A percentile compares a stretch with the other conserved stretches of the same genome.
phyloP scores from a whole-genome alignment of 2,888 invertebrate species.

The Heliconius aoede region DNA sequence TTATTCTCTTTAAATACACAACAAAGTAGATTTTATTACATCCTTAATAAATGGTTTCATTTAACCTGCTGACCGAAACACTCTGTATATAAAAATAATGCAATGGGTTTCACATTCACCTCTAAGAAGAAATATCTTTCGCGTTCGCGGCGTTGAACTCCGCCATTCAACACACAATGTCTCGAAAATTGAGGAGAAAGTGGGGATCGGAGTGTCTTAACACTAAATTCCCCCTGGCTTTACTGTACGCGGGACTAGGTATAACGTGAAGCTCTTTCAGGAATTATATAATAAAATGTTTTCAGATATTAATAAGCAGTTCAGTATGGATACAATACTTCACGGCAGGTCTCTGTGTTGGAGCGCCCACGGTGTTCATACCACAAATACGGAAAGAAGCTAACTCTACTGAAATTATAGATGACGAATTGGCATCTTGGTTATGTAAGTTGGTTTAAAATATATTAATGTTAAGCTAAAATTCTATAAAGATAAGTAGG shows the following conservation, averaged over 20 bases:
- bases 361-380: constrained; percentile 52
- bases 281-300: constrained; percentile 13
- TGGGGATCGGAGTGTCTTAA: not conserved
- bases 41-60: too few relatives aligned
- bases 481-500: too few relatives aligned
- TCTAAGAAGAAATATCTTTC: too few relatives aligned
- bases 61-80: too few relatives aligned
- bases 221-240: not conserved
- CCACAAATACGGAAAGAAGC: constrained; percentile 51
- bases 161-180: too few relatives aligned
- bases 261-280: too few relatives aligned
- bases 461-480: not conserved
- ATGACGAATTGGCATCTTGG: constrained; percentile 53
- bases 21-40: too few relatives aligned
- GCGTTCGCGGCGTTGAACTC: too few relatives aligned
- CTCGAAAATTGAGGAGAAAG: not conserved
- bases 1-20: too few relatives aligned
- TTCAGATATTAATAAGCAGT: constrained; percentile 50
- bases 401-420: constrained; percentile 48
- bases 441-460: constrained; percentile 44
- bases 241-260: not conserved
- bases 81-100: too few relatives aligned
- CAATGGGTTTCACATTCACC: too few relatives aligned
- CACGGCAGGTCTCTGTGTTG: constrained; percentile 50
- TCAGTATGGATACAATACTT: constrained; percentile 51